Conservation (phyloP, 2,113 vertebrate species). For the Ornithorhynchus anatinus region DNA sequence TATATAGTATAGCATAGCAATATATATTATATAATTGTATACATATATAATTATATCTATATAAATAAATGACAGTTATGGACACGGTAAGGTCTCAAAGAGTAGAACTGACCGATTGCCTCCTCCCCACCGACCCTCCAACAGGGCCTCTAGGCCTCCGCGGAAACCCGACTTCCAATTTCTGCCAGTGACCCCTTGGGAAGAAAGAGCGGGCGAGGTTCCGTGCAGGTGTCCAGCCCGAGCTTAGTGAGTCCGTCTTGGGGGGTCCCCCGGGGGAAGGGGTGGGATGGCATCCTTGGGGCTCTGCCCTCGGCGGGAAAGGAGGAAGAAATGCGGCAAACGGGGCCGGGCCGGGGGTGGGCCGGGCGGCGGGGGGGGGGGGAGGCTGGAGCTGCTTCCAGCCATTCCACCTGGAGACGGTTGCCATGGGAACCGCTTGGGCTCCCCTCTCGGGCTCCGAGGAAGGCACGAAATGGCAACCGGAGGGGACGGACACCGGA, state of each 20-base stretch:
- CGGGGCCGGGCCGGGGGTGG: background rate
- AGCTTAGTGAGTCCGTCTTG: slow-evolving; percentile 21
- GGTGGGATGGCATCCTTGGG: background rate
- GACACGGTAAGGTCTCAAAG: no score
- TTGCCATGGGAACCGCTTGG: slow-evolving; percentile 69
- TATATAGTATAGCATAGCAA: no score
- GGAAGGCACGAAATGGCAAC: no score
- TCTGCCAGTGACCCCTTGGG: no score
- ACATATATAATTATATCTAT: no score
- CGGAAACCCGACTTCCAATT: no score
- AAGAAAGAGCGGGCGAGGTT: background rate
- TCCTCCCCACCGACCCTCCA: no score
- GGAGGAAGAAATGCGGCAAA: background rate
- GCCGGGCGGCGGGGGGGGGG: slow-evolving; percentile 17
- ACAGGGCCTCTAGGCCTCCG: no score
- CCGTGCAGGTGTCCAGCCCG: background rate
- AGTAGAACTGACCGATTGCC: no score
- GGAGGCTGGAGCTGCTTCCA: slow-evolving; percentile 32
- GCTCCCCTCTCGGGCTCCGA: no score
- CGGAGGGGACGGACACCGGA: background rate
- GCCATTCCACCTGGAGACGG: slow-evolving; percentile 64
- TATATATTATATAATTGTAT: no score
- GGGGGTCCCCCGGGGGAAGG: slow-evolving; percentile 18
- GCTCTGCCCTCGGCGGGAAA: background rate
- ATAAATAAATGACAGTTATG: no score